Evolutionary conservation across 2,888 invertebrate genomes (phyloP).

Genomic region (Nephrotoma guestfalica): DNA sequence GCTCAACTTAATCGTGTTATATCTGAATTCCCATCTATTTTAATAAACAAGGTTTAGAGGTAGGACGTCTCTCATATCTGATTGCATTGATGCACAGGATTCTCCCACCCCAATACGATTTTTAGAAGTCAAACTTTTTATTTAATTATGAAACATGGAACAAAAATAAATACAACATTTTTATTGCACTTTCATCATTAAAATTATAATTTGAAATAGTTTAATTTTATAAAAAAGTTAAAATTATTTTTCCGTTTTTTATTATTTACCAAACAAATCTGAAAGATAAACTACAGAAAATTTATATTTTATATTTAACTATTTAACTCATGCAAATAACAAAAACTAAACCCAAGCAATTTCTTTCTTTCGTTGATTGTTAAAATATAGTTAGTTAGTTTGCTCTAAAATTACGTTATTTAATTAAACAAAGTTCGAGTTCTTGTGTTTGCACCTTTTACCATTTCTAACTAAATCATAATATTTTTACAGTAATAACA

Average conservation of each 20-base stretch:
- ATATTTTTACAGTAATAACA: neutral
- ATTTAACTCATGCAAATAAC: neutral
- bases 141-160: too few species aligned
- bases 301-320: neutral
- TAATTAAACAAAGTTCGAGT: neutral
- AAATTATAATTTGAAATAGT: neutral
- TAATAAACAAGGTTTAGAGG: too few species aligned
- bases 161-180: neutral
- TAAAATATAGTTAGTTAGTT: neutral
- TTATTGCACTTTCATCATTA: neutral
- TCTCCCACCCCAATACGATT: too few species aligned
- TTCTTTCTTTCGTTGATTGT: neutral
- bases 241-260: neutral
- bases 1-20: too few species aligned
- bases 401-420: neutral
- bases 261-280: neutral
- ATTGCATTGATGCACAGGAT: too few species aligned
- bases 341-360: neutral
- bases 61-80: too few species aligned
- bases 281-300: neutral
- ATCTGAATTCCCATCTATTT: too few species aligned
- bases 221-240: neutral
- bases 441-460: neutral
- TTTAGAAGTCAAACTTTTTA: too few species aligned
- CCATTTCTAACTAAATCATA: neutral